phyloP scores from a whole-genome alignment of 1,140 invertebrate genomes.

The Drosophila mauritiana region DNA sequence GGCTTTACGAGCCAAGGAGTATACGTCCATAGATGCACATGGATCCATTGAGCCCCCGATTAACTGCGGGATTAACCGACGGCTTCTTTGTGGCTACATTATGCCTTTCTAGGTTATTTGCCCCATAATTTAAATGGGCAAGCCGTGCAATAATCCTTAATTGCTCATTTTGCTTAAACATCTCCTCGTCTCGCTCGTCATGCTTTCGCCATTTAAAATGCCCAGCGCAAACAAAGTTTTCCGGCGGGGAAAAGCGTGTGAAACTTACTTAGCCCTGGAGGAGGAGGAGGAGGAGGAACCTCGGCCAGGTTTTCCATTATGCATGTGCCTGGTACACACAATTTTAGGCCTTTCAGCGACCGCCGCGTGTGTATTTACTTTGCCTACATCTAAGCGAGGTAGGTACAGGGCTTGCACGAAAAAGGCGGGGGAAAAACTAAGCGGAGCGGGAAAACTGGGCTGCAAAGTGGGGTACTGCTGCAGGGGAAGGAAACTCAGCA shows the following conservation, averaged over 20 bases:
- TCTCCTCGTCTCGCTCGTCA: conserved; percentile 39
- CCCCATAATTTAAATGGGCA: conserved; percentile 74
- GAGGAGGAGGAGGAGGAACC: too few relatives aligned
- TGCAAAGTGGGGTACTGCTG: conserved; percentile 27
- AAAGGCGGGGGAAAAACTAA: not conserved
- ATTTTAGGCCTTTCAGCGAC: conserved; percentile 76
- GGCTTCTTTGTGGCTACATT: conserved; percentile 35
- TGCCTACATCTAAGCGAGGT: conserved; percentile 19
- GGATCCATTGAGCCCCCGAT: conserved; percentile 6
- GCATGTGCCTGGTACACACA: conserved; percentile 56
- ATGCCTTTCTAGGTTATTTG: conserved; percentile 14
- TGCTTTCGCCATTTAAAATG: conserved; percentile 66
- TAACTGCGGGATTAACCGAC: conserved; percentile 26
- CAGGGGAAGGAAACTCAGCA: conserved; percentile 43
- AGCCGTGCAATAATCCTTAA: conserved; percentile 80
- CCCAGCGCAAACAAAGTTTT: conserved; percentile 78
- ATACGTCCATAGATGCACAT: not conserved
- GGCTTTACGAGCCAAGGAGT: not conserved
- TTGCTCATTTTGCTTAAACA: conserved; percentile 81
- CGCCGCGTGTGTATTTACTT: conserved; percentile 64
- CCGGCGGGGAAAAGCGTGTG: conserved; percentile 38
- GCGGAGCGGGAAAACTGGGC: conserved; percentile 2
- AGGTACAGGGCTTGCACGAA: not conserved
- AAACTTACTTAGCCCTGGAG: conserved; percentile 58
- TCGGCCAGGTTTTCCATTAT: conserved; percentile 67